phyloP scores from a whole-genome alignment of 2,797 vertebrate species.

The Melanotaenia maccullochi region DNA sequence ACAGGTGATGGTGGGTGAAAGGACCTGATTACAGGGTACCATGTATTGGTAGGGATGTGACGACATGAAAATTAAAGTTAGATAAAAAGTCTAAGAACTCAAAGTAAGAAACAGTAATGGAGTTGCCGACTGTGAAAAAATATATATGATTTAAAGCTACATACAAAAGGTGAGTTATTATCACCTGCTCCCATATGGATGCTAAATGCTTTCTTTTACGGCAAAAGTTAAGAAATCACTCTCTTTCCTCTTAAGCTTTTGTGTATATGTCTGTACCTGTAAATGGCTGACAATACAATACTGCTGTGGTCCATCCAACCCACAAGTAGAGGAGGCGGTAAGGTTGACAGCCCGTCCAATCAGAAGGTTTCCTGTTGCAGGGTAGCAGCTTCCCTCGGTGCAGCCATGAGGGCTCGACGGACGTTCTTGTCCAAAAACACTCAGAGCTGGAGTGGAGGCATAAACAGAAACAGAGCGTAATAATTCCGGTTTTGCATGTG shows the following conservation, averaged over 20 bases:
- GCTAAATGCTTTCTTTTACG: neutral
- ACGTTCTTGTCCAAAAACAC: slow-evolving; percentile 71
- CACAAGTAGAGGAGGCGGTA: slow-evolving; percentile 86
- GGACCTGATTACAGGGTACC: neutral
- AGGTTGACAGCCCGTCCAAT: slow-evolving; percentile 84
- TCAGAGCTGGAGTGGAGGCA: slow-evolving; percentile 53
- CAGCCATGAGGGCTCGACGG: slow-evolving; percentile 83
- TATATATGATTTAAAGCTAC: neutral
- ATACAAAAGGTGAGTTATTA: too few relatives aligned
- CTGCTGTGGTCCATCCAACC: slow-evolving; percentile 75
- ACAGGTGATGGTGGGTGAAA: slow-evolving; percentile 33
- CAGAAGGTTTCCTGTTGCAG: slow-evolving; percentile 88
- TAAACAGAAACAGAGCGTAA: slow-evolving; percentile 8
- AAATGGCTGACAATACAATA: slow-evolving; percentile 91
- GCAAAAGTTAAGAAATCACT: neutral
- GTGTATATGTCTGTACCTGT: slow-evolving; percentile 76
- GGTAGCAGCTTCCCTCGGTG: slow-evolving; percentile 86
- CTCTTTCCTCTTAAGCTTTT: neutral
- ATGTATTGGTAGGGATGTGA: neutral
- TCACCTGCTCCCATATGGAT: neutral
- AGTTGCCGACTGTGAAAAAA: neutral
- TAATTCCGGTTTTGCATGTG: neutral
- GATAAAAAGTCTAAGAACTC: neutral
- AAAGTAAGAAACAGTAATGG: neutral
- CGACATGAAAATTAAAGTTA: neutral